Conservation (phyloP, 2,888 invertebrate species). For the Kuschelorhynchus macadamiae region DNA sequence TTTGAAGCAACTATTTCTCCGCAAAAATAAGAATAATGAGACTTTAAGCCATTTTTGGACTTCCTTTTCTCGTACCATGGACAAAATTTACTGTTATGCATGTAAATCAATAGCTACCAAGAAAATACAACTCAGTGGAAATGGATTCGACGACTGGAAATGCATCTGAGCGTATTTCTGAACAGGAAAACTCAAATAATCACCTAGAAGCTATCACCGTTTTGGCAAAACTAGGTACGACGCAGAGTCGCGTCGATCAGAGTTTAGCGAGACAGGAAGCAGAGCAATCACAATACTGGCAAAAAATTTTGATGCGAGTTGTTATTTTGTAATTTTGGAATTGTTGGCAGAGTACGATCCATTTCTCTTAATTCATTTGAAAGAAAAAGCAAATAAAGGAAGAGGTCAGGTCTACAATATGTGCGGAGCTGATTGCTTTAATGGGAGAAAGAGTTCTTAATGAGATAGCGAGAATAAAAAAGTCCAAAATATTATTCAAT, state of each 20-base stretch:
- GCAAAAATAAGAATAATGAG: too few species aligned
- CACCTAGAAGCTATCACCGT: background rate
- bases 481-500: conserved; percentile 18
- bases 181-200: background rate
- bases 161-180: background rate
- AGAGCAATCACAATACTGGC: conserved; percentile 3
- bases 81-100: too few species aligned
- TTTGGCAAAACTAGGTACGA: too few species aligned
- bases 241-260: background rate
- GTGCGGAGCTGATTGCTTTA: background rate
- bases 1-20: too few species aligned
- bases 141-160: conserved; percentile 1
- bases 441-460: background rate
- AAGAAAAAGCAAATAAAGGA: too few species aligned
- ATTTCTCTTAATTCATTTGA: too few species aligned
- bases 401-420: conserved; percentile 1
- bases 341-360: too few species aligned
- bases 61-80: too few species aligned
- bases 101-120: too few species aligned
- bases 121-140: too few species aligned
- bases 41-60: too few species aligned
- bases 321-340: conserved; percentile 5
- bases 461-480: background rate
- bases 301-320: background rate
- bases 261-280: background rate